Evolutionary conservation across 2,888 invertebrate genomes (phyloP).

Genomic region (Agrochola lota): DNA sequence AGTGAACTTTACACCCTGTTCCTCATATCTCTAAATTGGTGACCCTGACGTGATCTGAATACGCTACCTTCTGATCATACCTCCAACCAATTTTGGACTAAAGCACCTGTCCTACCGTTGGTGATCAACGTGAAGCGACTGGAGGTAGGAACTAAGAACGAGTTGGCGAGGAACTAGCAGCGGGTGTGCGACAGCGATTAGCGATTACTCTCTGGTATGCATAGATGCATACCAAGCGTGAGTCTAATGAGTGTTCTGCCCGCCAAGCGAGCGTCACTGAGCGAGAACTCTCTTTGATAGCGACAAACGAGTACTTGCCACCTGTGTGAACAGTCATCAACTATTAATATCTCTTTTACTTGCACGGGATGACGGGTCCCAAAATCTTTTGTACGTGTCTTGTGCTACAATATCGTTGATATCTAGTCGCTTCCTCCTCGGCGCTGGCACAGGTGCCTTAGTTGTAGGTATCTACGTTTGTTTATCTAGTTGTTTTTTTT

Average conservation of each 20-base stretch:
- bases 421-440: not conserved
- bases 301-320: not conserved
- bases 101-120: no score
- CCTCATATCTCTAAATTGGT: no score
- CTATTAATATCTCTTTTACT: not conserved
- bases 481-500: not conserved
- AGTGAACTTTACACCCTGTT: no score
- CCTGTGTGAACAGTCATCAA: not conserved
- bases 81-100: not conserved
- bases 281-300: not conserved
- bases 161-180: not conserved
- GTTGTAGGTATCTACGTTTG: not conserved
- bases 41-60: no score
- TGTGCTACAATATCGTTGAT: no score
- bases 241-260: not conserved
- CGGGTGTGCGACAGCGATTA: not conserved
- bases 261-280: not conserved
- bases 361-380: not conserved
- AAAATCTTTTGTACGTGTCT: no score
- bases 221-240: not conserved
- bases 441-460: not conserved
- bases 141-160: not conserved
- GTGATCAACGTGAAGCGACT: no score
- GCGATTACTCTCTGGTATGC: no score
- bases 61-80: no score